Evolutionary conservation across 1,140 invertebrate genomes (phyloP), one percentile per base, ranked within the genome.

Genomic region (Lepidurus packardi): DNA sequence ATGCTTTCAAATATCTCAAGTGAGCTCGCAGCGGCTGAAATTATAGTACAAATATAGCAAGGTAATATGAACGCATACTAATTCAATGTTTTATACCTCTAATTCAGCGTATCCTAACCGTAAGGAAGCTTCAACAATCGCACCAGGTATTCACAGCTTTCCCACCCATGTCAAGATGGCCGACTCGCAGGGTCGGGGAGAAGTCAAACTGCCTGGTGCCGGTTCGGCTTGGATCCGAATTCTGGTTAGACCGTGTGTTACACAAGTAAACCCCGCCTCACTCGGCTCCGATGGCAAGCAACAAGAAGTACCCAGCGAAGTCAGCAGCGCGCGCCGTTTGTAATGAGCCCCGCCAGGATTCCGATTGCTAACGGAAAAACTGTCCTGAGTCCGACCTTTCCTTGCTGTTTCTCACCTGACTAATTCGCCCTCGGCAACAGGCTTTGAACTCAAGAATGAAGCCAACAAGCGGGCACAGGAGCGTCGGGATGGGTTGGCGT

Each of bases 81-180:
- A 47, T 65, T 65, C 21, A 65, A 9, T 13, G 13, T 7, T 65
- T 65, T 65, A 65, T 65, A 65, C 53, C 53, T 65, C 53, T 21
- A 65, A 16, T 65, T 65, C 53, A 65, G 21, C 53, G 53, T 65
- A 65, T 65, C 53, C 53, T 13, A 65, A n/a, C 53, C 16, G 53
- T 7, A 21, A 65, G 53, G 53, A 65, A 65, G 53, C 21, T 65
- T 65, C 53, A 65, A 65, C 53, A 65, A 65, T 65, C 53, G 53
- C 53, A 65, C 53, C 53, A 65, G 53, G 53, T 65, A 65, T 65
- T 65, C 53, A 65, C 53, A 21, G 53, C 53, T 65, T 65, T 65
- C 53, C 53, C 53, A 65, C 53, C 53, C 53, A 65, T 65, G 53
- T 65, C 53, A 65, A 65, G 53, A 65, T 65, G 53, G 53, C 53